Percentiles rank a stretch among this genome's conserved stretches.
These are phyloP conservation scores for Drosophila ambigua DNA, from an alignment of 1,140 invertebrate species.

Conservation along the genomic window DNA sequence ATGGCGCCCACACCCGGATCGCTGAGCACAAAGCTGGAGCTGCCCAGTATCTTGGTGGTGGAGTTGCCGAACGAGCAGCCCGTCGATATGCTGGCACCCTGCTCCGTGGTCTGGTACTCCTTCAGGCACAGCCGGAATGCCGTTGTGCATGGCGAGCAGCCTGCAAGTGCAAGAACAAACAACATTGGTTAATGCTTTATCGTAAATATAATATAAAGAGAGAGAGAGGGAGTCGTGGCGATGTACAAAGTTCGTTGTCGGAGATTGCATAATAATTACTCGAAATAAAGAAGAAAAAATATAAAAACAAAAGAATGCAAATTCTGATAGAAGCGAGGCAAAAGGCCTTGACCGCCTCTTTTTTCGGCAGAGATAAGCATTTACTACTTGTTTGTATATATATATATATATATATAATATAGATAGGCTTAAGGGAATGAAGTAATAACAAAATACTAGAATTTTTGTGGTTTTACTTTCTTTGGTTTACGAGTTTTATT, in stretches of 20 bases:
- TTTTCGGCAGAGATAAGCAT: constrained; percentile 9
- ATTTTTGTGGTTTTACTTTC: too few species aligned
- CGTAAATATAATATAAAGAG: background rate
- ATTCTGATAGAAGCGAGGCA: constrained; percentile 26
- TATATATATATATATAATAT: too few species aligned
- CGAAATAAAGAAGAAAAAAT: background rate
- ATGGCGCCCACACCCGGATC: constrained; percentile 91
- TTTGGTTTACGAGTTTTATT: too few species aligned
- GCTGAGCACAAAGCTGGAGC: constrained; percentile 93
- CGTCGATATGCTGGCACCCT: constrained; percentile 85
- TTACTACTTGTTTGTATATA: too few species aligned
- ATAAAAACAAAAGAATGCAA: constrained; percentile 11
- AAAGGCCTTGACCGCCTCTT: constrained; percentile 41
- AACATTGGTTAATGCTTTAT: constrained; percentile 27
- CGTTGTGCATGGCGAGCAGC: constrained; percentile 89
- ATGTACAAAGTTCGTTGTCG: constrained; percentile 8
- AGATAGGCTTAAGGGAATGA: too few species aligned
- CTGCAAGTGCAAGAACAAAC: constrained; percentile 44
- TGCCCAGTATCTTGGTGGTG: constrained; percentile 92
- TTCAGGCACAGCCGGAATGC: constrained; percentile 95
- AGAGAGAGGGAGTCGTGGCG: too few species aligned
- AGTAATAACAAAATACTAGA: too few species aligned
- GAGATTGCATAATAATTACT: constrained; percentile 46
- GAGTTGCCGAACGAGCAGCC: constrained; percentile 95
- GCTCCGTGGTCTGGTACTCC: constrained; percentile 93